Base-by-base conservation (phyloP, 2,797 vertebrate species). In the Pangasius sanitwongsei region DNA sequence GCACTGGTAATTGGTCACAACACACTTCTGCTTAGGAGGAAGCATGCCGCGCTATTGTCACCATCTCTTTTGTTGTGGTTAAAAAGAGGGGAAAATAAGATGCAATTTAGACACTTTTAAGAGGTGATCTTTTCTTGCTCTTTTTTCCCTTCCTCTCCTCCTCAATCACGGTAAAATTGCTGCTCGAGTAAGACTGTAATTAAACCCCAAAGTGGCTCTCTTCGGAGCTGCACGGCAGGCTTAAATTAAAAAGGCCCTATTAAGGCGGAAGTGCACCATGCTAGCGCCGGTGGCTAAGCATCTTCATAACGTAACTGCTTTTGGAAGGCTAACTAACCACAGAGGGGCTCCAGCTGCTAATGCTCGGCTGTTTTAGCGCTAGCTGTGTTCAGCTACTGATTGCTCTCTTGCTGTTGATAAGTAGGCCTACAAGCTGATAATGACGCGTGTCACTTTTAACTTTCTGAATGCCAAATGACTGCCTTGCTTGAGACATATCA, bases 101-200 rank as follows among this genome's bases (percentile, higher is more conserved):
- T 98, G 97, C 97, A 98, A 98, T 99, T 99, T 98, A 96, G 97
- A 97, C 97, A 99, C 98, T 98, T 98, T 97, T 96, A 97, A 98
- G 97, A 98, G 96, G 95, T 96, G 96, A 97, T 97, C 96, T 97
- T 95, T 97, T 94, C 90, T 92, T 78, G 85, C 85, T 86, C 84
- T 88, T 90, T 92, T 90, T 92, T 86, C 84, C 89, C 89, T 89
- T 92, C 87, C 89, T 90, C 90, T 90, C 86, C 90, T 90, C 95
- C 92, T 96, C 96, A 96, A 98, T 99, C 98, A 98, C 92, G 90
- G 92, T 97, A 95, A 99, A 99, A 99, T 99, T 97, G 97, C 97
- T 95, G 96, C 97, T 96, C 95, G 95, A 94, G 95, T 96, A 98
- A 96, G 97, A 96, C 97, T 96, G 93, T 98, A 98, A 99, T 99